phyloP scores from a whole-genome alignment of 2,888 invertebrate genomes.

The Morinoia aosen region DNA sequence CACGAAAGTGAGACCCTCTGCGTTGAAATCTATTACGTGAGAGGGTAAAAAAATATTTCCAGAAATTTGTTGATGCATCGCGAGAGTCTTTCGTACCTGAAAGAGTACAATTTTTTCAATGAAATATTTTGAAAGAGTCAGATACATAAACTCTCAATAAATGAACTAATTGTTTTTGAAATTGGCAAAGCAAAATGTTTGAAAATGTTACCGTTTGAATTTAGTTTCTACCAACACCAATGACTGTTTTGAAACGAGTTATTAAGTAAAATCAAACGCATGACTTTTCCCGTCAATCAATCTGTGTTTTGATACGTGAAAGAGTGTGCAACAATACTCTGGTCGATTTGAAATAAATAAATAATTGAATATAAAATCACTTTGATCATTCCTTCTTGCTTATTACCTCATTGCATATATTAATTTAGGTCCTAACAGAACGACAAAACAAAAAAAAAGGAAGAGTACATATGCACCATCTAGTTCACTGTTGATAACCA shows the following conservation, averaged over 20 bases:
- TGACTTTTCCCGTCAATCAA: background rate
- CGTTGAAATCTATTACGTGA: background rate
- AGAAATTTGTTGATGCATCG: too few relatives aligned
- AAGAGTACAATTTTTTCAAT: background rate
- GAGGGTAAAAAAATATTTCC: too few relatives aligned
- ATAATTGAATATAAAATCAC: too few relatives aligned
- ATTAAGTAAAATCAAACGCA: background rate
- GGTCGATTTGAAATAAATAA: background rate
- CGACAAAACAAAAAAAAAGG: too few relatives aligned
- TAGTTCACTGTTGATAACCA: too few relatives aligned
- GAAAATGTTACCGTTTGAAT: background rate
- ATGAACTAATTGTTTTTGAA: background rate
- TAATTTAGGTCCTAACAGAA: too few relatives aligned
- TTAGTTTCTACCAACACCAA: background rate
- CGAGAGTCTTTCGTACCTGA: too few relatives aligned
- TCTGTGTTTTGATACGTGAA: background rate
- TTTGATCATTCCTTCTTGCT: too few relatives aligned
- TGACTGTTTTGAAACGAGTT: background rate
- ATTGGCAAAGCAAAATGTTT: background rate
- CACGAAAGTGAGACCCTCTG: background rate
- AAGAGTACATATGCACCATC: too few relatives aligned
- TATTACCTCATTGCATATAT: too few relatives aligned
- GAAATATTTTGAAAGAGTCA: background rate
- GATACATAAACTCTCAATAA: background rate
- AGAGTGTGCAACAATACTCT: background rate